Base-by-base conservation (phyloP, 2,888 invertebrate genomes). In the Sisyra terminalis region DNA sequence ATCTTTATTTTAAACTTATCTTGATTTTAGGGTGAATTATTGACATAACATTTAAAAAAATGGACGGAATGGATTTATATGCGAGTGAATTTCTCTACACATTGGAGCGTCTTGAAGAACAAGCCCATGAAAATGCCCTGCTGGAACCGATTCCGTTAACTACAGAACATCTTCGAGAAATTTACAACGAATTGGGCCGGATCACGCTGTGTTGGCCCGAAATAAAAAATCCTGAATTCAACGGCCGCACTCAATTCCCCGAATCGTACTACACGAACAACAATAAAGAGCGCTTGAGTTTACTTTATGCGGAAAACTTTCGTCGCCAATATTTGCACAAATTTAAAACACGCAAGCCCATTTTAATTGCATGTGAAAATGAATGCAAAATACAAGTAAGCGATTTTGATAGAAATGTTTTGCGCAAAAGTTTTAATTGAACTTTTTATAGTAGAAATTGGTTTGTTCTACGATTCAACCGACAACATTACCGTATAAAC, bases 381-480 rank as follows among this genome's bases (percentile, higher is more conserved):
- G 86, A 86, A 61, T 84, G 80, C 54, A 75, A 74, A 39, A 65
- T 83, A 46, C 78, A 82, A 73, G 85, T 83, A 60, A 50, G 48
- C 44, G 29, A 13, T 41, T n/a, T 43, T 10, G 9, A 9, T 37
- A 11, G 24, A 10, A 24, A 38, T 37, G 29, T 29, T 7, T 13
- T 15, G 3, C 9, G 13, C 13, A 29, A 9, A 11, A 40, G 10
- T 24, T 24, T 13, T 17, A 24, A 39, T 29, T 9, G n/a, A 11
- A 8, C 5, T 39, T 29, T 13, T 15, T 40, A 15, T 41, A 58
- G n/a, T n/a, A 89, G 86, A 92, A 90, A 76, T 83, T 90, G 70
- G 86, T 90, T 32, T 86, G 85, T 50, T 84, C 85, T 5, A 77
- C 83, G 2, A 73, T 92, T 47, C 69, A 84, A 35, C 84, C 85